Conservation (phyloP, 2,113 vertebrate genomes). For the Hypanus sabinus region DNA sequence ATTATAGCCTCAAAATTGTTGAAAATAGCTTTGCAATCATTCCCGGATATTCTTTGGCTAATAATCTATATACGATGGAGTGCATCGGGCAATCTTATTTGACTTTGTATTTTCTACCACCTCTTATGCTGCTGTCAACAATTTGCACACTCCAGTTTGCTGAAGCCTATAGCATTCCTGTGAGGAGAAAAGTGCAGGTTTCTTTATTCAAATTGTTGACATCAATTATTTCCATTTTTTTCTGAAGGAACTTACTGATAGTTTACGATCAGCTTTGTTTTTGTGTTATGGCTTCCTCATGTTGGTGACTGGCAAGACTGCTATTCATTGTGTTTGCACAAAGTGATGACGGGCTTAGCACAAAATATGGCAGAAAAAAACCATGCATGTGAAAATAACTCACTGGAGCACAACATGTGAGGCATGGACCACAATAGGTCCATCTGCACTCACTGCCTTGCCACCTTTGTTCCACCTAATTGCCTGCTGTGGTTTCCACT, state of each 20-base stretch:
- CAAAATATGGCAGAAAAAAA: not conserved
- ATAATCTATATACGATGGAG: not conserved
- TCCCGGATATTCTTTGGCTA: not conserved
- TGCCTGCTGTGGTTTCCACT: no score
- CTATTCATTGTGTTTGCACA: no score
- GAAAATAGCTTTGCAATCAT: not conserved
- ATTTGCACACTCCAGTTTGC: not conserved
- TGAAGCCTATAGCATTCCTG: not conserved
- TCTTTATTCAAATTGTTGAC: constrained; percentile 1
- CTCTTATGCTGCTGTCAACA: not conserved
- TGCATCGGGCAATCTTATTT: not conserved
- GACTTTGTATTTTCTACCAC: not conserved
- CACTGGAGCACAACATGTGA: no score
- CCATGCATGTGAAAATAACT: not conserved
- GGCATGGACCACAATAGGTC: no score
- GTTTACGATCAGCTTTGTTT: not conserved
- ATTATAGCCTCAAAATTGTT: not conserved
- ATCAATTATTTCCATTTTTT: not conserved
- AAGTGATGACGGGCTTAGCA: no score
- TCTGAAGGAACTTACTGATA: not conserved
- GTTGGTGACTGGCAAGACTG: not conserved
- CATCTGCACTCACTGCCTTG: no score
- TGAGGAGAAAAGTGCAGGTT: not conserved
- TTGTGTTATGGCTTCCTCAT: not conserved
- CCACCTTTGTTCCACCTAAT: no score